Conservation (phyloP, 1,140 invertebrate genomes). For the Heliconius hewitsoni region DNA sequence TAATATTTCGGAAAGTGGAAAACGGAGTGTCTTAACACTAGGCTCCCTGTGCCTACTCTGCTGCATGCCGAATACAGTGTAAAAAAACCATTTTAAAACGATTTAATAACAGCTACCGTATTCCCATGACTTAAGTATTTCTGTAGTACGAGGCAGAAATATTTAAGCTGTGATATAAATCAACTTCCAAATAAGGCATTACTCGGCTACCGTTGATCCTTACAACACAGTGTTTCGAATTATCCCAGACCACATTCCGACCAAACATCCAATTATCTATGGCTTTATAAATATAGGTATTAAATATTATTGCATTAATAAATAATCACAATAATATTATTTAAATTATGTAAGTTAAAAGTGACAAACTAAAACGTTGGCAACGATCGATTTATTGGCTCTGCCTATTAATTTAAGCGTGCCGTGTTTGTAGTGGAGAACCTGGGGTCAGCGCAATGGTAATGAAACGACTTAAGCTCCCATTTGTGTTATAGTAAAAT, state of each 20-base stretch:
- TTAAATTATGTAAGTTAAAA: conserved; percentile 57
- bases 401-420: conserved; percentile 65
- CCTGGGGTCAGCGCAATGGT: conserved; percentile 35
- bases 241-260: conserved; percentile 37
- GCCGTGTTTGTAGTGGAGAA: conserved; percentile 56
- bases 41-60: not conserved
- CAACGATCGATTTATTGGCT: conserved; percentile 66
- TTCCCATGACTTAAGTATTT: conserved; percentile 25
- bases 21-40: too few species aligned
- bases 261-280: conserved; percentile 37
- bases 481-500: not conserved
- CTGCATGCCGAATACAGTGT: not conserved
- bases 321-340: conserved; percentile 55
- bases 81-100: not conserved
- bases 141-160: conserved; percentile 28
- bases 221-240: conserved; percentile 34
- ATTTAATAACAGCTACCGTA: not conserved
- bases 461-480: not conserved
- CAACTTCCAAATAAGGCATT: conserved; percentile 38
- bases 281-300: conserved; percentile 27
- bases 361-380: conserved; percentile 68
- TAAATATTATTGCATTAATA: conserved; percentile 6
- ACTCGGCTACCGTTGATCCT: conserved; percentile 38
- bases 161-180: conserved; percentile 34
- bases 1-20: too few species aligned